Evolutionary conservation across 2,888 invertebrate genomes (phyloP).

Genomic region (Pristionchus maxplancki): DNA sequence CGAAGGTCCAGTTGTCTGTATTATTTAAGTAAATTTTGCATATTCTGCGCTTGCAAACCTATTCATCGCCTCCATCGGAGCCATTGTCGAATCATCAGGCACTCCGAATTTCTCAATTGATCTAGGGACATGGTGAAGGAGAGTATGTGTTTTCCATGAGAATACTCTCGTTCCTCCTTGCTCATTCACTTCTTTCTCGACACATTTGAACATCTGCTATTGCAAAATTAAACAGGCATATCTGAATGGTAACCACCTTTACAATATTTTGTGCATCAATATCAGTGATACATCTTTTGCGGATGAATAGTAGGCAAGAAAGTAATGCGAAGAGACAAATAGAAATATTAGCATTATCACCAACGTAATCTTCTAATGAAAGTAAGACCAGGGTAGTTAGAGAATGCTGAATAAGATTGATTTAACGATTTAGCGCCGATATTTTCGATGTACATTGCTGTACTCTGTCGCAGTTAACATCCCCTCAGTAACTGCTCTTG

Average conservation of each 20-base stretch:
- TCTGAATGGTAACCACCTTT: too few relatives aligned
- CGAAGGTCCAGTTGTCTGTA: not conserved
- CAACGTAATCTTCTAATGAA: not conserved
- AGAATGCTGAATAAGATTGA: not conserved
- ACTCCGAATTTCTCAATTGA: not conserved
- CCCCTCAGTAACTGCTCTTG: not conserved
- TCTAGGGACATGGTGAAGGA: not conserved
- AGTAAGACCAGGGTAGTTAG: not conserved
- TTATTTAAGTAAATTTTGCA: not conserved
- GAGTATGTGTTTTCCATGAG: not conserved
- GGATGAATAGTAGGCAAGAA: not conserved
- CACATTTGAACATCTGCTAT: not conserved
- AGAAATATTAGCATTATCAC: not conserved
- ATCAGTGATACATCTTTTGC: not conserved
- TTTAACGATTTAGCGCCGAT: not conserved
- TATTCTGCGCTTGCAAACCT: not conserved
- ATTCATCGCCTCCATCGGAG: not conserved
- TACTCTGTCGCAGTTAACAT: not conserved
- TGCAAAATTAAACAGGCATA: too few relatives aligned
- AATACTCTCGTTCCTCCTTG: not conserved
- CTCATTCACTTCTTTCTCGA: not conserved
- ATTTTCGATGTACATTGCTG: not conserved
- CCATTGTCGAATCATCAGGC: not conserved
- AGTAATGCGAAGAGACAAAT: not conserved
- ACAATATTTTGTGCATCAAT: not conserved